These are phyloP conservation scores for Lamellibrachia luymesi DNA, from an alignment of 1,140 invertebrate genomes.

Conservation along the genomic window DNA sequence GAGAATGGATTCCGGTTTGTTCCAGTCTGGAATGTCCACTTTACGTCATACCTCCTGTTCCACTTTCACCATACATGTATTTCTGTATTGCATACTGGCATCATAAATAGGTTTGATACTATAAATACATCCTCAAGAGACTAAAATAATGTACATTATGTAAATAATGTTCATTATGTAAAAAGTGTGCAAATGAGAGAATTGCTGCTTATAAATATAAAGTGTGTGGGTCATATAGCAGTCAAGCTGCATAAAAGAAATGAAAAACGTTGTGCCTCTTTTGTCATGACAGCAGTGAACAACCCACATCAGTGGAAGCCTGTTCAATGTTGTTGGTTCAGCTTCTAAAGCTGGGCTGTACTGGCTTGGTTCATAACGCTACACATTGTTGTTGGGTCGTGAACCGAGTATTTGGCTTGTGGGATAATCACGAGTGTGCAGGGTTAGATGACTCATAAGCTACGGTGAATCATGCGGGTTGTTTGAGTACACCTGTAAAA, in stretches of 20 bases:
- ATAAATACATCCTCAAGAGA: too few relatives aligned
- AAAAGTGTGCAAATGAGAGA: neutral
- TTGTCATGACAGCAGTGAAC: too few relatives aligned
- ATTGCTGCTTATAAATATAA: neutral
- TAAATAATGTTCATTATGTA: too few relatives aligned
- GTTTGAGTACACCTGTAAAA: neutral
- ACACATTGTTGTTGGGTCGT: neutral
- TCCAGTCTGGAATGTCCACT: too few relatives aligned
- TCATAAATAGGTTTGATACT: too few relatives aligned
- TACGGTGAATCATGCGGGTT: neutral
- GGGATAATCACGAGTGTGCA: neutral
- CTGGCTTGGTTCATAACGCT: neutral
- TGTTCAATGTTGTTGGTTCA: neutral
- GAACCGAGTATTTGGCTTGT: neutral
- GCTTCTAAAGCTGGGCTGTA: neutral
- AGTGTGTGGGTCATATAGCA: neutral
- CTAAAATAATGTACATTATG: too few relatives aligned
- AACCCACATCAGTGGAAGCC: too few relatives aligned
- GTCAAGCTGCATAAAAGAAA: neutral
- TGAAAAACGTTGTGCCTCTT: too few relatives aligned
- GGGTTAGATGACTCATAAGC: neutral
- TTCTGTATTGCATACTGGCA: too few relatives aligned
- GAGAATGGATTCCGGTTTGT: too few relatives aligned
- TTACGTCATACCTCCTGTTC: too few relatives aligned
- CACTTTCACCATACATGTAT: too few relatives aligned